Base-by-base conservation (phyloP, 1,140 invertebrate genomes). In the Drosophila pachea region DNA sequence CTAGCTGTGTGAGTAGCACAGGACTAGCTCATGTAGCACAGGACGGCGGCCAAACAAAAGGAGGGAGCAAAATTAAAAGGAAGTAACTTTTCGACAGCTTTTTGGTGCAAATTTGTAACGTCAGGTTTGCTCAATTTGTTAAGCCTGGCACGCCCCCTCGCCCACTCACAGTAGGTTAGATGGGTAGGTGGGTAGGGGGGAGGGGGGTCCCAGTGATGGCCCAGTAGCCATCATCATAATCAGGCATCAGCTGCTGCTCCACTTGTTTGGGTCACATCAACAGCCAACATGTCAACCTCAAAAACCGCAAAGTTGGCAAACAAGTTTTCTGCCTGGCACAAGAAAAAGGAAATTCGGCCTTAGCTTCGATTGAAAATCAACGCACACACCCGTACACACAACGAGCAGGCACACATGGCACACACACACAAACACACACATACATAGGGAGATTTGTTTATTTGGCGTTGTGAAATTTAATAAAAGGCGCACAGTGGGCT, bases 281-380 rank as follows among this genome's bases (percentile, higher is more conserved):
- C 73, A 83, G 79, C 81, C 79, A 84, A 84, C 79, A 84, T 84
- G 79, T 84, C 79, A 84, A 86, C 79, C 79, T 76, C 81, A 84
- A 84, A 83, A 84, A 84, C 79, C 79, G 76, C 79, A 84, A 84
- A 84, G 81, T 84, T 84, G 81, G 81, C 79, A 84, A 82, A 84
- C 83, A 84, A 84, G 75, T 83, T 73, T 73, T 66, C 40, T 43
- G 12, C 40, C 14, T 43, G 40, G n/a, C 33, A 59, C 33, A 74
- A 40, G 56, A 68, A 67, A 50, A 70, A 63, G 63, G 43, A 79
- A 73, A 84, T 65, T 67, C 47, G 63, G 58, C 64, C 61, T 61
- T 49, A 60, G 61, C 66, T 79, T 84, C 79, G 79, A 86, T 84
- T 84, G 81, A 84, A 84, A 84, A 84, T 84, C 79, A 84, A 84